phyloP scores from a whole-genome alignment of 2,888 invertebrate species.

The Xestobium rufovillosum region DNA sequence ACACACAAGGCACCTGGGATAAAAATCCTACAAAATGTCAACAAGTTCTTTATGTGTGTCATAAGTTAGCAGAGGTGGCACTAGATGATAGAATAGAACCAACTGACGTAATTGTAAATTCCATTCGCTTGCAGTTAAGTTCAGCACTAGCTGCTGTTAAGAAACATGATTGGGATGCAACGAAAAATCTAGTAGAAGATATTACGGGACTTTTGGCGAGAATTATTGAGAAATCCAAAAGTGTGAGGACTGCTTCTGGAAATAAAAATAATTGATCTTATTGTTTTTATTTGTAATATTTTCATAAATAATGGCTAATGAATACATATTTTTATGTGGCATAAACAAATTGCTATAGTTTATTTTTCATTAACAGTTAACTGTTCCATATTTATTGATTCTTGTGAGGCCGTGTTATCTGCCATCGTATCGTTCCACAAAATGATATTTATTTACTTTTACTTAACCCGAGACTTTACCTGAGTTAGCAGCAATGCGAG shows the following conservation, averaged over 20 bases:
- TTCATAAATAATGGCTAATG: too few relatives aligned
- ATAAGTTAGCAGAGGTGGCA: conserved; percentile 51
- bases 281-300: not conserved
- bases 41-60: conserved; percentile 55
- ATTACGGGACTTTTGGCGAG: conserved; percentile 32
- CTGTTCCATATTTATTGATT: too few relatives aligned
- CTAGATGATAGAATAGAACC: conserved; percentile 42
- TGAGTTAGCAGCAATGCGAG: too few relatives aligned
- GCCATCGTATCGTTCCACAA: too few relatives aligned
- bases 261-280: not conserved
- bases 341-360: too few relatives aligned
- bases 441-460: too few relatives aligned
- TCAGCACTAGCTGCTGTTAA: conserved; percentile 41
- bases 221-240: conserved; percentile 26
- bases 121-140: conserved; percentile 34
- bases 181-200: conserved; percentile 34
- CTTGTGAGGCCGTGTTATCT: too few relatives aligned
- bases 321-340: too few relatives aligned
- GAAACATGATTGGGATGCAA: conserved; percentile 38
- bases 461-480: too few relatives aligned
- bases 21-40: conserved; percentile 51
- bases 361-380: too few relatives aligned
- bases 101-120: conserved; percentile 32
- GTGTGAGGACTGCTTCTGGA: not conserved
- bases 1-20: conserved; percentile 59